Evolutionary conservation across 2,888 invertebrate genomes (phyloP), one percentile per base, ranked within the genome.

Genomic region (Automeris io): DNA sequence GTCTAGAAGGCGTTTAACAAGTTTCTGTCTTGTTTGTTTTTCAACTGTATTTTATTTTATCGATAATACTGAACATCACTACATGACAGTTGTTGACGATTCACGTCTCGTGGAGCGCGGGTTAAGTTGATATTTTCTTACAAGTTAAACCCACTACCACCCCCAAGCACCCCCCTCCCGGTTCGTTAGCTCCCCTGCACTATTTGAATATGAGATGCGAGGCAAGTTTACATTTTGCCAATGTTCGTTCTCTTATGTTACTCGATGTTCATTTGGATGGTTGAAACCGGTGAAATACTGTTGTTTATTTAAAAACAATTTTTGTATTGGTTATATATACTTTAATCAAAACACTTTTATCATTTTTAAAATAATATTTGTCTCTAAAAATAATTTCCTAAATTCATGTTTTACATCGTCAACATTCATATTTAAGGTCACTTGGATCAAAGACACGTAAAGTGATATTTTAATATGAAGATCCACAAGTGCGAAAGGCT

Each of bases 161-260:
- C 41, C 45, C 50, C 43, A 29, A 33, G 49, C 49, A 41, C 29
- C 29, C 29, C n/a, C 51, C 45, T 39, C 62, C 61, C 62, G 62
- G 66, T 78, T 85, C 83, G 82, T 82, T 85, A 83, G 70, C 64
- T 67, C 73, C 65, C 78, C 71, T 61, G 68, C 76, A 79, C 81
- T 85, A 85, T 85, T 85, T 85, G 83, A 85, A 85, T 85, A 82
- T 79, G 77, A 81, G 78, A 77, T 69, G 70, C 61, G 68, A 71
- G 49, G 58, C 61, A 66, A 69, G 73, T 72, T 73, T 62, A 69
- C 72, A 71, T 70, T 70, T 73, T 64, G 53, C 47, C 51, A 60
- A 65, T 65, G 68, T 60, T 69, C 63, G 49, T 60, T 46, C 58
- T 21, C 79, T 72, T 61, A 60, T 58, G 59, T 40, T 46, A 35